Base-by-base conservation (phyloP, 1,140 invertebrate genomes). In the Thaumetopoea pityocampa region DNA sequence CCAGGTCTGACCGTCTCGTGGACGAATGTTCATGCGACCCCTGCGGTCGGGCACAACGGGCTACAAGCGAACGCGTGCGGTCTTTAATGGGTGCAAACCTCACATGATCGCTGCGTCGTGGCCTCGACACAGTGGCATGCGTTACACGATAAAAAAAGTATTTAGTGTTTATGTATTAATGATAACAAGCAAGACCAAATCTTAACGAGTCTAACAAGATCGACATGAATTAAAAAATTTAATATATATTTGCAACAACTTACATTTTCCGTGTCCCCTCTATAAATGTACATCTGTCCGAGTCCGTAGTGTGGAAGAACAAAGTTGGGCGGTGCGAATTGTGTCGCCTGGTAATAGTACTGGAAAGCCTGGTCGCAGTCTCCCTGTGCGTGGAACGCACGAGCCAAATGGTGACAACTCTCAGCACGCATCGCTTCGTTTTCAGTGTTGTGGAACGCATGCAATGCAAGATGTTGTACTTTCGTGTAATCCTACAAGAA, bases 311-410 rank as follows among this genome's bases (percentile, higher is more conserved):
- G 96, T 0, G 98, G 98, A 20, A 99, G 82, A 4, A 99, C 96
- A 89, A 99, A 99, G 67, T 91, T 93, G 5, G 94, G 87, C 0
- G 96, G 93, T 0, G 97, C 96, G 86, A 98, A 99, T 83, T 99
- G 98, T 1, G 97, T 99, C 0, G 98, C 95, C 85, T 99, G 98
- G 80, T 99, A 99, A 72, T 99, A 99, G 86, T 99, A 99, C 85
- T 99, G 97, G 78, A 99, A 99, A 17, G 97, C 97, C 85, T 99
- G 96, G 67, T 98, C 96, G 73, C 96, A 99, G 79, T 99, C 97
- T 5, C 91, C 91, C 81, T 98, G 96, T 1, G 97, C 96, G 68
- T 99, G 98, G 79, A 97, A 99, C 15, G 96, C 94, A 51, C 98
- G 84, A 0, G 97, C 98, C 28, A 99, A 84, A 67, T 99, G 98